A percentile compares a stretch with the other conserved stretches of the same genome.
These are phyloP conservation scores for Tetragnatha versicolor DNA, from an alignment of 1,140 invertebrate genomes.

Conservation along the genomic window DNA sequence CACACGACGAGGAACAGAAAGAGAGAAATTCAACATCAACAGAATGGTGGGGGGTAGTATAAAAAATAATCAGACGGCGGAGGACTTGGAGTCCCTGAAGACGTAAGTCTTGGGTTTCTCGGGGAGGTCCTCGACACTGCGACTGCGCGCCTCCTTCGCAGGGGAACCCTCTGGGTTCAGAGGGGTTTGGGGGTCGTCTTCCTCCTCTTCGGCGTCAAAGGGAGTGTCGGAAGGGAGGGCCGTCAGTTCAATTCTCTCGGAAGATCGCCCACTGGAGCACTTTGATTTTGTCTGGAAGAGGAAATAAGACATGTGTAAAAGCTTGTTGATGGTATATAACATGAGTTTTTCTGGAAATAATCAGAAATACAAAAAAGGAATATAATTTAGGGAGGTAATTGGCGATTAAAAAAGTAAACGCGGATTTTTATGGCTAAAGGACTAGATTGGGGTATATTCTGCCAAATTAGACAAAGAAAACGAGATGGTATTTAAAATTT, in stretches of 20 bases:
- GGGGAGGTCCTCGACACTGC: slow-evolving; percentile 42
- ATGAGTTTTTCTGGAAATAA: neutral
- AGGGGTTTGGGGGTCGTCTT: neutral
- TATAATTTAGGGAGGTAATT: too few species aligned
- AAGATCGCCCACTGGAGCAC: neutral
- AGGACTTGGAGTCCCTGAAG: slow-evolving; percentile 43
- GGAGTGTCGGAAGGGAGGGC: neutral
- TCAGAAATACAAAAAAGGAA: neutral
- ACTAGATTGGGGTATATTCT: too few species aligned
- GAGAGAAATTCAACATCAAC: too few species aligned
- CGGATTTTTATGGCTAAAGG: too few species aligned
- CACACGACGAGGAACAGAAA: too few species aligned
- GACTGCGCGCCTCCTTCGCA: slow-evolving; percentile 19
- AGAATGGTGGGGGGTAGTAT: too few species aligned
- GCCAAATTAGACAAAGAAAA: too few species aligned
- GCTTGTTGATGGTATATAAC: too few species aligned
- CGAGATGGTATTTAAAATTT: too few species aligned
- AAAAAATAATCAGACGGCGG: slow-evolving; percentile 30
- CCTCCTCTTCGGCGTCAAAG: neutral
- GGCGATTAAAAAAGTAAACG: too few species aligned
- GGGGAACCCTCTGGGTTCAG: neutral
- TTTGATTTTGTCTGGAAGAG: slow-evolving; percentile 28
- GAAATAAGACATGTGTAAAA: too few species aligned
- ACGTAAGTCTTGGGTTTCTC: slow-evolving; percentile 21
- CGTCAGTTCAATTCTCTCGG: slow-evolving; percentile 33